Base-by-base conservation (phyloP, 2,888 invertebrate species). In the Boloria euphrosyne region DNA sequence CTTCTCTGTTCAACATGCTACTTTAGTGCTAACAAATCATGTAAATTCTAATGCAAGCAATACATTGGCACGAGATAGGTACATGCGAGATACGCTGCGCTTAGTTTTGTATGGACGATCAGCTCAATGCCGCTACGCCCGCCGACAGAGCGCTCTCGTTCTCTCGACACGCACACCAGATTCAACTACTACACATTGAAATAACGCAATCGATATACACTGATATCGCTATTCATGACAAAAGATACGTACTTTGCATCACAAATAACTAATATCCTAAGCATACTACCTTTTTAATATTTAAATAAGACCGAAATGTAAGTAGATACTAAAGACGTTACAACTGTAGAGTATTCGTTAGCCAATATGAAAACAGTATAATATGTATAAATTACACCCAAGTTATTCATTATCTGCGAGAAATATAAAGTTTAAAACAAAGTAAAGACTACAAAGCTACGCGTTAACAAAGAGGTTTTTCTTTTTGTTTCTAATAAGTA, bases 81-180 rank as follows among this genome's bases (percentile, higher is more conserved):
- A 52, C 52, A 52, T 13, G 38, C 18, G 22, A 18, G 27, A 17
- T 38, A 17, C 38, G 49, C n/a, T 44, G 55, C 46, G 62, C 47
- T 62, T 38, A 50, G 63, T 57, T 50, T 44, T 44, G 46, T 58
- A 46, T 58, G 52, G 47, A 65, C 64, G 58, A 46, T 53, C 31
- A 59, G 51, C 55, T 43, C 47, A 50, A 44, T 27, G 31, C 54
- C 51, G 68, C 50, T 60, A 58, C 62, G 66, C 59, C 59, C 53
- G 51, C 49, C 51, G 62, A 57, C 44, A 46, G 51, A 47, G 22
- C 59, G 55, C 47, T 54, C 65, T 65, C 65, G 27, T 62, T 65
- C 31, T 49, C 64, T 67, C 69, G 60, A 65, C 66, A 68, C 70
- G 66, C 71, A 69, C 66, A 69, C 62, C 70, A 70, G 67, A 67